phyloP scores from a whole-genome alignment of 1,140 invertebrate species.

The Drosophila albomicans region DNA sequence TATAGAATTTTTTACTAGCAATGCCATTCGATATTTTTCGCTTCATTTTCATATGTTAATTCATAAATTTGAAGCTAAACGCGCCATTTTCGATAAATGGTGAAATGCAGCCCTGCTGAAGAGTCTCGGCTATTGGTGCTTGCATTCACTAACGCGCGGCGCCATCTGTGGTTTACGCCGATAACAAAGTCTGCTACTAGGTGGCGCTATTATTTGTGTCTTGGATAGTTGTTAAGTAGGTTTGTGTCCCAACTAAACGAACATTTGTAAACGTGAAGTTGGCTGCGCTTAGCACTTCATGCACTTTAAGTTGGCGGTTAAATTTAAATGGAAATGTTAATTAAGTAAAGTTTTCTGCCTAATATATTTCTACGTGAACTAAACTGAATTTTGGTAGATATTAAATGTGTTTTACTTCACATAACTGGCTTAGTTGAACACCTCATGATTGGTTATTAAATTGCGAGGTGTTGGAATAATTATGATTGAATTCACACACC shows the following conservation, averaged over 20 bases:
- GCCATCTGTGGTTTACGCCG: neutral
- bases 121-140: neutral
- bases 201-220: neutral
- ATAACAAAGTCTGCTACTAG: neutral
- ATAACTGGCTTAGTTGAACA: no score
- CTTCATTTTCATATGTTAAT: neutral
- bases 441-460: neutral
- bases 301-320: neutral
- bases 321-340: neutral
- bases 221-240: neutral
- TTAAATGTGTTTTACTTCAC: no score
- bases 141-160: neutral
- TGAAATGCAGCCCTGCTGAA: neutral
- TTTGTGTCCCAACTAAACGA: neutral
- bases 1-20: neutral
- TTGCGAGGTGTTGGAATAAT: neutral
- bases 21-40: neutral
- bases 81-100: constrained; percentile 27
- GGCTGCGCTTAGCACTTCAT: constrained; percentile 4
- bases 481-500: constrained; percentile 22
- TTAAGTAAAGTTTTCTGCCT: no score
- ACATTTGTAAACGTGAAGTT: neutral
- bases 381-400: no score
- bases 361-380: no score
- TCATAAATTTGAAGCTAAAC: constrained; percentile 3